Conservation (phyloP, 2,113 vertebrate species). For the Neotoma lepida region DNA sequence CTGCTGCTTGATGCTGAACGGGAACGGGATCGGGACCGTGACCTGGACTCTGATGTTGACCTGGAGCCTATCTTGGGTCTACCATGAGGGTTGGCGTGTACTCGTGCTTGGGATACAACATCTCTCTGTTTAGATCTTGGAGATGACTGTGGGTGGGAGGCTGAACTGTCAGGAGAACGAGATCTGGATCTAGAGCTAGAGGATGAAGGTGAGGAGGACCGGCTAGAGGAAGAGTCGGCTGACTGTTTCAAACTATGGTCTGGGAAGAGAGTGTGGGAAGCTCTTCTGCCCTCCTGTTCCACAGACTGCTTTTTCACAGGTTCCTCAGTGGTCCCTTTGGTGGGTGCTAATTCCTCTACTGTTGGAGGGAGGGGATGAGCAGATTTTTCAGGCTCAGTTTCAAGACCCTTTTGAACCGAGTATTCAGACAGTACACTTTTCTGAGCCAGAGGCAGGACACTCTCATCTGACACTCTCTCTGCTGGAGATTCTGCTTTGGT, state of each 20-base stretch:
- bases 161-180: conserved; percentile 79
- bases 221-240: conserved; percentile 74
- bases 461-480: conserved; percentile 68
- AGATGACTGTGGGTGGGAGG: conserved; percentile 75
- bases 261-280: conserved; percentile 61
- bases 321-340: conserved; percentile 67
- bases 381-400: conserved; percentile 65
- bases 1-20: conserved; percentile 80
- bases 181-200: conserved; percentile 82
- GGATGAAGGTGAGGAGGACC: conserved; percentile 79
- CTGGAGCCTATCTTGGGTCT: conserved; percentile 68
- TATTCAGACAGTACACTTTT: conserved; percentile 62
- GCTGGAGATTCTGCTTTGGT: conserved; percentile 74
- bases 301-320: conserved; percentile 63
- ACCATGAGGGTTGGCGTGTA: conserved; percentile 70
- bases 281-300: conserved; percentile 65
- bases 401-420: conserved; percentile 56
- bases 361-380: conserved; percentile 54
- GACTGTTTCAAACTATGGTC: conserved; percentile 55
- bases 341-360: conserved; percentile 57
- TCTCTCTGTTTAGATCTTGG: conserved; percentile 74
- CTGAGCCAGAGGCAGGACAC: conserved; percentile 59
- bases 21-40: conserved; percentile 77
- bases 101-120: conserved; percentile 28
- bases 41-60: conserved; percentile 79